Evolutionary conservation across 2,888 invertebrate species (phyloP), one percentile per base, ranked within the genome.

Genomic region (Drosophila greeni): DNA sequence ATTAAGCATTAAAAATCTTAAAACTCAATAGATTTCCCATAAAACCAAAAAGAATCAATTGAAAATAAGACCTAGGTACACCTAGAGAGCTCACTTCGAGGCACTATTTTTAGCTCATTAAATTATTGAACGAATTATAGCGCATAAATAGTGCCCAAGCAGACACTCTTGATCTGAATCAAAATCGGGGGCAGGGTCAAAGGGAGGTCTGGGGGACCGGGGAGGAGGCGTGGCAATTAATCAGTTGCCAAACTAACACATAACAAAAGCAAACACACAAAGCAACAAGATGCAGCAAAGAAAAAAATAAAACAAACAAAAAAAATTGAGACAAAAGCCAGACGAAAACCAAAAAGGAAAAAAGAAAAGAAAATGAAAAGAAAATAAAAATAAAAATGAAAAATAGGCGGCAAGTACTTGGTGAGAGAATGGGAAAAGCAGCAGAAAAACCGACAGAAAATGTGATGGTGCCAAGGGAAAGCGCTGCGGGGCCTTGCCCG

Each of bases 151-250:
- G 42, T n/a, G 56, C 18, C 14, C n/a, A n/a, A 23, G 40, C 34
- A 12, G 23, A 12, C 26, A 29, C 36, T 34, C 57, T 56, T 37
- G 57, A 23, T 57, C 23, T 23, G 31, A 37, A 24, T 29, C 16
- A 43, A 42, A 58, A 76, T 59, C 39, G 47, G 54, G 76, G 58
- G 58, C 76, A 81, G 57, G 84, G 84, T 78, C 72, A n/a, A n/a
- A n/a, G n/a, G n/a, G n/a, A n/a, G n/a, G n/a, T n/a, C n/a, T n/a
- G n/a, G n/a, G n/a, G n/a, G n/a, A n/a, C n/a, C n/a, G n/a, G n/a
- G n/a, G n/a, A n/a, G 18, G 37, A n/a, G 67, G 62, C 67, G 55
- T 43, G 60, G 40, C 68, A 81, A 76, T 81, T 77, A 81, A 81
- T 76, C 84, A 76, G 78, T 55, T 55, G 81, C 81, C 76, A 83